Evolutionary conservation across 2,113 vertebrate genomes (phyloP).

Genomic region (Herpetotheres cachinnans): DNA sequence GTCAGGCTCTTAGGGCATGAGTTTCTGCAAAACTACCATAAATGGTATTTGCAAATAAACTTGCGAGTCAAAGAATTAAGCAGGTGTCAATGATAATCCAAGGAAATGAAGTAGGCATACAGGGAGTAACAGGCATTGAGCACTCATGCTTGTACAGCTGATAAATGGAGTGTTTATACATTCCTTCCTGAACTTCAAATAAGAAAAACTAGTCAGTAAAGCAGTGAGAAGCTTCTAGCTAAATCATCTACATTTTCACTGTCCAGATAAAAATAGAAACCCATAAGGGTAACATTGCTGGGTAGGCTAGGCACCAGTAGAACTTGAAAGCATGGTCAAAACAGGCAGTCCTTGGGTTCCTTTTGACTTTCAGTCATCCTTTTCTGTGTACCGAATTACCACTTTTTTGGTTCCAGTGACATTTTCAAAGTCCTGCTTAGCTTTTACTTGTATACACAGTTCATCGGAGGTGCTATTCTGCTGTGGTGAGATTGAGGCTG

Average conservation of each 20-base stretch:
- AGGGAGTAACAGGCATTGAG: background rate
- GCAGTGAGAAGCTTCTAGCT: background rate
- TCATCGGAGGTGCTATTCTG: background rate
- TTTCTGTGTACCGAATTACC: background rate
- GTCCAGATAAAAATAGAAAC: conserved; percentile 4
- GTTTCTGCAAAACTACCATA: conserved; percentile 4
- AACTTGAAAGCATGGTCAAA: background rate
- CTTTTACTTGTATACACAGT: background rate
- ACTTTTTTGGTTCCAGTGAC: background rate
- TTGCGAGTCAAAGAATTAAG: background rate
- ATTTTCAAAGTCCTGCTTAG: background rate
- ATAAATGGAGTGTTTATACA: conserved; percentile 8
- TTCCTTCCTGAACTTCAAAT: background rate
- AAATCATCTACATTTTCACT: background rate
- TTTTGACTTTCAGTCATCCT: background rate
- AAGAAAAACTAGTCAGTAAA: background rate
- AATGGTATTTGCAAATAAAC: conserved; percentile 7
- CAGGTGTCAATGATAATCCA: conserved; percentile 9
- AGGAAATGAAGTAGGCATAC: background rate
- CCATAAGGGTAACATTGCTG: background rate
- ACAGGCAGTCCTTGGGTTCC: background rate
- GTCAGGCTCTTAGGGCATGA: background rate
- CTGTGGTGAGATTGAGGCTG: background rate
- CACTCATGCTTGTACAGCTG: background rate
- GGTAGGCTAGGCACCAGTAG: background rate